Evolutionary conservation across 2,888 invertebrate species (phyloP), one percentile per base, ranked within the genome.

Genomic region (Phortica okadai): DNA sequence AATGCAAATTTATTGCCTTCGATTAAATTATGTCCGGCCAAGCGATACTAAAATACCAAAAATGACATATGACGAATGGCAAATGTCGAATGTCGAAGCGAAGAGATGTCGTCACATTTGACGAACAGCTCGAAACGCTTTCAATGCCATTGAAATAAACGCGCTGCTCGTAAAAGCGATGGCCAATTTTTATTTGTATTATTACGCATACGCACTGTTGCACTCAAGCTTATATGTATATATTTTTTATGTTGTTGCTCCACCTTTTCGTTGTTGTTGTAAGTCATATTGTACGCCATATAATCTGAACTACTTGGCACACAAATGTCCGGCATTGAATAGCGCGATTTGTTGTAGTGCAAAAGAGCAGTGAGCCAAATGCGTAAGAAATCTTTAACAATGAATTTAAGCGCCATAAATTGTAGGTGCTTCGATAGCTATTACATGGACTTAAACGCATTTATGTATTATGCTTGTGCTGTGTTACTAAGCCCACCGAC

Each of bases 1-100:
- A 85, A 85, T 85, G 87, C 88, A 88, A 85, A 85, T 85, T 85
- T 85, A 85, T 85, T 86, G 88, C 85, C 81, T 81, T 85, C 85
- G 88, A 85, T 85, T 85, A 85, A 85, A 85, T 85, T 82, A 85
- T 75, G 75, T 75, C 41, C 79, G 78, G 78, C 79, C 76, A 70
- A 75, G 80, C 78, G 81, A 16, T 21, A 25, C 25, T 25, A 62
- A 62, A 62, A 62, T 25, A 62, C 6, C 6, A 62, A 62, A 25
- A 4, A 62, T 5, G 25, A 25, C 7, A n/a, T 14, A 59, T 59
- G 50, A 59, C 8, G n/a, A 59, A 59, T 16, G 62, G 25, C 21
- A 62, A 62, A 25, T 62, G 62, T 0, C 25, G 6, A 62, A 62
- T 62, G 50, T 11, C 50, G 14, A 11, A 33, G 33, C 33, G 33